A percentile compares a stretch with the other conserved stretches of the same genome.
Conservation (phyloP, 2,888 invertebrate genomes). For the Agrotis segetum region DNA sequence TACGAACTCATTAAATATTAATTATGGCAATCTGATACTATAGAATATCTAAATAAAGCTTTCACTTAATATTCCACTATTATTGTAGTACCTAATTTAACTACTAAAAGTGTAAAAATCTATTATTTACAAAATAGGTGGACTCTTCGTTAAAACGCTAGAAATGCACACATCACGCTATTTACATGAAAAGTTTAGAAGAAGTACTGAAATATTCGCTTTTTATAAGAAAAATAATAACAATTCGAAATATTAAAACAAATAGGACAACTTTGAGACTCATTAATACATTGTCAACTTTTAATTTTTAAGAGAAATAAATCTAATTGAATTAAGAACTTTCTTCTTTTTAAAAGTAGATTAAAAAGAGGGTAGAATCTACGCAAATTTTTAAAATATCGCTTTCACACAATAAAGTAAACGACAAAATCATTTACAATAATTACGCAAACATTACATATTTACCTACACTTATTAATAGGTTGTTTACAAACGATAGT, state of each 20-base stretch:
- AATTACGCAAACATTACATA: constrained; percentile 43
- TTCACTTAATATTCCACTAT: constrained; percentile 78
- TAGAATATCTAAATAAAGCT: constrained; percentile 87
- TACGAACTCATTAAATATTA: constrained; percentile 66
- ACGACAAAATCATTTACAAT: constrained; percentile 35
- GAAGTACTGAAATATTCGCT: constrained; percentile 33
- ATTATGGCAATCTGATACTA: constrained; percentile 85
- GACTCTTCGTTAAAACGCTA: constrained; percentile 89
- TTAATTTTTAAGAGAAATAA: too few relatives aligned
- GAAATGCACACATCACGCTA: constrained; percentile 85
- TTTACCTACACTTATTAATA: constrained; percentile 51
- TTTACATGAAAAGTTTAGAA: constrained; percentile 68
- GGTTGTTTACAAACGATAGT: constrained; percentile 65
- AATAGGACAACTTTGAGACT: constrained; percentile 11
- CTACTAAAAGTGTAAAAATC: constrained; percentile 87
- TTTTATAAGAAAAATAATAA: constrained; percentile 46
- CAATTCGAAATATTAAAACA: constrained; percentile 24
- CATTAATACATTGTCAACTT: too few relatives aligned
- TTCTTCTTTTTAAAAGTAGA: not conserved
- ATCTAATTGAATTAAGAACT: too few relatives aligned
- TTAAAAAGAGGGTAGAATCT: not conserved
- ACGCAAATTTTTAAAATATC: constrained; percentile 12
- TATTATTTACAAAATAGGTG: constrained; percentile 91
- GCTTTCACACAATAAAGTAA: constrained; percentile 31
- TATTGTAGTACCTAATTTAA: constrained; percentile 72